These are phyloP conservation scores for Lithophane leautieri DNA, from an alignment of 2,888 invertebrate genomes.

Conservation along the genomic window DNA sequence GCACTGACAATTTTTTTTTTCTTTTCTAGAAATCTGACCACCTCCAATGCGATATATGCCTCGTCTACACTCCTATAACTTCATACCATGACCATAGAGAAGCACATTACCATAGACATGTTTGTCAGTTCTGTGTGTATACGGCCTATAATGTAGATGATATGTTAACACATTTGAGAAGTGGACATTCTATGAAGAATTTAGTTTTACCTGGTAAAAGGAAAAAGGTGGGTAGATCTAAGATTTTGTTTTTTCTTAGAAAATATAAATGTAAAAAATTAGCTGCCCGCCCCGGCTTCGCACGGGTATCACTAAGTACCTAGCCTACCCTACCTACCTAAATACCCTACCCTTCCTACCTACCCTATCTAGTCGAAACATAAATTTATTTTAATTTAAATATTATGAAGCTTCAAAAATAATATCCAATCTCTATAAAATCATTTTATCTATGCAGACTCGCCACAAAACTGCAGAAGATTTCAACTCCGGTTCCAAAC, in stretches of 20 bases:
- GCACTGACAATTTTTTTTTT: neutral
- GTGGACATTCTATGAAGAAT: constrained; percentile 50
- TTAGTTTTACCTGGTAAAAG: constrained; percentile 25
- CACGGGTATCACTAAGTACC: no score
- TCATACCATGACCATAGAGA: constrained; percentile 58
- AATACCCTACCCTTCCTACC: no score
- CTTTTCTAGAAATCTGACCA: constrained; percentile 70
- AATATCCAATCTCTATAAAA: no score
- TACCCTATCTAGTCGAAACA: no score
- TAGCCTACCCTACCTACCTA: no score
- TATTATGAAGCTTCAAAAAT: no score
- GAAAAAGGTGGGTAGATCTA: constrained; percentile 49
- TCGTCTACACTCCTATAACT: constrained; percentile 48
- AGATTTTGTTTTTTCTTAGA: neutral
- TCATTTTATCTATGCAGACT: constrained; percentile 50
- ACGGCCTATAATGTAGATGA: constrained; percentile 45
- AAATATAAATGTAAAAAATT: no score
- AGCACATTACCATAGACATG: constrained; percentile 64
- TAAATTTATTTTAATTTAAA: no score
- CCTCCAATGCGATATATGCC: constrained; percentile 71
- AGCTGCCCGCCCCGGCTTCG: no score
- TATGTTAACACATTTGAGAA: constrained; percentile 68
- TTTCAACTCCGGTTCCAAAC: constrained; percentile 60
- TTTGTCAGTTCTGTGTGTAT: constrained; percentile 70
- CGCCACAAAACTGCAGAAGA: constrained; percentile 43